Base-by-base conservation (phyloP, 1,140 invertebrate species). In the Chlorops oryzae region DNA sequence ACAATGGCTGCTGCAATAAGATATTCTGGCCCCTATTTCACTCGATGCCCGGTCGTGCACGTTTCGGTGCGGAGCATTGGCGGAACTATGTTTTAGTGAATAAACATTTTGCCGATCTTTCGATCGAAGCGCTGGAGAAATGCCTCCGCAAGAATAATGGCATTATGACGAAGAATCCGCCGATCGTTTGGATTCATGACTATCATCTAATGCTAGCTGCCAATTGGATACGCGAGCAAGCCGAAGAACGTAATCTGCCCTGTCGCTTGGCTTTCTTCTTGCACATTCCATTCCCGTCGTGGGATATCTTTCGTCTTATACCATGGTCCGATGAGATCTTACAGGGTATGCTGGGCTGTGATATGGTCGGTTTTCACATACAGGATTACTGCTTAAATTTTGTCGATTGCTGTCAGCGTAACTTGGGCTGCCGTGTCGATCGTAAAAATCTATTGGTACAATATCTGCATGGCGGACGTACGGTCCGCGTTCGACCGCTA, bases 1-100 rank as follows among this genome's bases (percentile, higher is more conserved):
- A 94, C 75, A 92, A 93, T 75, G 90, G 90, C 1, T 92, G 88
- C 65, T 93, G 90, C 65, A 94, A 94, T 65, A 89, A 85, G 4
- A 91, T 88, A 1, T 90, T 93, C 62, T 94, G 90, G 90, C 90
- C 90, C 0, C 73, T 93, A 3, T 92, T 92, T 62, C 90, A 93
- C 63, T 92, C 88, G 2, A 92, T 92, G 89, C 88, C 89, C 0
- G 89, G 80, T 51, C 71, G 83, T 22, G 86, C 87, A 6, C 81
- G 82, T 20, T 90, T 90, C 63, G 83, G 81, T 40, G 81, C 79
- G 0, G 86, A 90, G 42, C 81, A 90, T 56, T 94, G 89, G 89
- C 79, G 80, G 61, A 84, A 87, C 13, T 94, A 93, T 72, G 81
- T 82, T 18, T 78, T 78, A 49, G 84, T 89, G 6, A 94, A 94